These are phyloP conservation scores for Pogonognathellus flavescens DNA, from an alignment of 1,140 invertebrate species.

Conservation along the genomic window DNA sequence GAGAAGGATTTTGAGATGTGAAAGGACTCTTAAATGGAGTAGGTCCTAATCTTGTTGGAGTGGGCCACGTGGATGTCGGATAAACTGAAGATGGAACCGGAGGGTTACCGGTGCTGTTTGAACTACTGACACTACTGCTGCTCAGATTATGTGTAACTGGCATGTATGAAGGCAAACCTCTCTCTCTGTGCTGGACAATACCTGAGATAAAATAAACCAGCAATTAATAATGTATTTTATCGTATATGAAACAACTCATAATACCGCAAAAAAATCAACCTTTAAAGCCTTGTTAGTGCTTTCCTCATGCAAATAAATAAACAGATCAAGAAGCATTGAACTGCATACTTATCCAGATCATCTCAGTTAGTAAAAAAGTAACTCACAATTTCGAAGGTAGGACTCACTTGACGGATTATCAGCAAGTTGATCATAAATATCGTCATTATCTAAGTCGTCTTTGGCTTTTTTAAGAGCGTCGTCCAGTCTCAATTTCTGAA, in stretches of 20 bases:
- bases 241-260: not conserved
- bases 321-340: too few species aligned
- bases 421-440: slow-evolving; percentile 74
- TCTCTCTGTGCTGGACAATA: slow-evolving; percentile 62
- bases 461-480: slow-evolving; percentile 76
- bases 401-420: slow-evolving; percentile 71
- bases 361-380: slow-evolving; percentile 19
- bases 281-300: not conserved
- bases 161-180: slow-evolving; percentile 42
- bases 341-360: too few species aligned
- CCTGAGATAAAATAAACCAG: slow-evolving; percentile 32
- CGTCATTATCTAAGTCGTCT: slow-evolving; percentile 77
- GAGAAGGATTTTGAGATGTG: slow-evolving; percentile 65
- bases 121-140: slow-evolving; percentile 64
- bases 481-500: slow-evolving; percentile 75
- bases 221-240: not conserved
- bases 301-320: not conserved
- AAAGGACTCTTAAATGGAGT: slow-evolving; percentile 63
- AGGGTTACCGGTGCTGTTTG: slow-evolving; percentile 54
- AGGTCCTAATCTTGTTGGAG: slow-evolving; percentile 59
- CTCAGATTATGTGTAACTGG: slow-evolving; percentile 55
- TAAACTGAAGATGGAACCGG: slow-evolving; percentile 47
- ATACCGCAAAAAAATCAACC: not conserved
- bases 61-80: slow-evolving; percentile 60
- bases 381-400: slow-evolving; percentile 53